These are phyloP conservation scores for Brienomyrus longianalis DNA, from an alignment of 2,113 vertebrate species.

Conservation along the genomic window DNA sequence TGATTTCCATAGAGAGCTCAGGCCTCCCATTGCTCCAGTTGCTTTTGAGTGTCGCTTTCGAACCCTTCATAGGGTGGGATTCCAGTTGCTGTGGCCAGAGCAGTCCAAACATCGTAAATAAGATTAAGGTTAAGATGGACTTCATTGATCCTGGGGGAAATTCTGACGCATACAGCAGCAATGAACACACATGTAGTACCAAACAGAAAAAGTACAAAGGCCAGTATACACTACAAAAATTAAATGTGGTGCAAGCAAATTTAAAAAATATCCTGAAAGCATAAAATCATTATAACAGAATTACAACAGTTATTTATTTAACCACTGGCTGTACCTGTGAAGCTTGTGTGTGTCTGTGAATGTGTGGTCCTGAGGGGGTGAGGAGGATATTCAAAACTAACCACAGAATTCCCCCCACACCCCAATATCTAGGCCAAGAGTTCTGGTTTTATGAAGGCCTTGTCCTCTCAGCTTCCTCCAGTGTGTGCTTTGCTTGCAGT, in stretches of 20 bases:
- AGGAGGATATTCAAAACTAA: neutral
- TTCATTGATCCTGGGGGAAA: neutral
- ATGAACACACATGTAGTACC: neutral
- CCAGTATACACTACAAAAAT: neutral
- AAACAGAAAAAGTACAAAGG: neutral
- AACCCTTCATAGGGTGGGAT: neutral
- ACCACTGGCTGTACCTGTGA: neutral
- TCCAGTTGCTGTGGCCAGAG: neutral
- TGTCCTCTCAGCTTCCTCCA: neutral
- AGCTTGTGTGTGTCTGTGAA: neutral
- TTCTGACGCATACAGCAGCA: neutral
- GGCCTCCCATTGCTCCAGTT: conserved; percentile 1
- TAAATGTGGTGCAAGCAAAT: neutral
- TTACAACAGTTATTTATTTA: neutral
- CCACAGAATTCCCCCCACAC: neutral
- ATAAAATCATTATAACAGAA: neutral
- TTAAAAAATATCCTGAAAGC: neutral
- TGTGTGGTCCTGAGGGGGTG: neutral
- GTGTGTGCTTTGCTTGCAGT: neutral
- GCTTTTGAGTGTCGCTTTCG: neutral
- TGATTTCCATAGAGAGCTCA: conserved; percentile 23
- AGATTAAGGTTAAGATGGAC: neutral
- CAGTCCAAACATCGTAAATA: neutral
- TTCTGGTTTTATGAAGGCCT: neutral
- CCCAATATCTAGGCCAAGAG: neutral